Conservation (phyloP, 1,140 invertebrate genomes). For the Cherax quadricarinatus region DNA sequence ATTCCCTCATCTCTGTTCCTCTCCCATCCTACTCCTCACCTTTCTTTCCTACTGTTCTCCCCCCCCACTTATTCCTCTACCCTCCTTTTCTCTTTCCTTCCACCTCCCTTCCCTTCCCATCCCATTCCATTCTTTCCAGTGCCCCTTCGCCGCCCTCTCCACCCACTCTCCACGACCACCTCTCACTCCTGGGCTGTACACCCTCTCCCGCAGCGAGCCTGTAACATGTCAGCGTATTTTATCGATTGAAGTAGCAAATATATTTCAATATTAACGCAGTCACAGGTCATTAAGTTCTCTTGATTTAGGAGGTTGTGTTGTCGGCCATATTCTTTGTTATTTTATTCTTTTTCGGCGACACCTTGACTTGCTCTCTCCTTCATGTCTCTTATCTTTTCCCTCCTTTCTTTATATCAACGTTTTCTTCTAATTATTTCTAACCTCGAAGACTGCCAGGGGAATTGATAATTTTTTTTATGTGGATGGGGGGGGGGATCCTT, state of each 20-base stretch:
- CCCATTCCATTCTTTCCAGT: not conserved
- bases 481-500: too few relatives aligned
- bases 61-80: not conserved
- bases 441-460: too few relatives aligned
- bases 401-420: not conserved
- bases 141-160: conserved; percentile 17
- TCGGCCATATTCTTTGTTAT: conserved; percentile 34
- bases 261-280: conserved; percentile 60
- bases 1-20: not conserved
- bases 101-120: not conserved
- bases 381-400: not conserved
- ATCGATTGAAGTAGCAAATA: conserved; percentile 34
- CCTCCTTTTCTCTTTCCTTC: not conserved
- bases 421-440: not conserved
- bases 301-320: conserved; percentile 44
- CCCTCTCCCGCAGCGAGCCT: conserved; percentile 13
- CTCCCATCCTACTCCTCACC: not conserved
- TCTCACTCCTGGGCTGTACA: not conserved
- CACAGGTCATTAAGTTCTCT: conserved; percentile 58
- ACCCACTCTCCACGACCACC: not conserved
- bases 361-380: conserved; percentile 3
- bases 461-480: too few relatives aligned
- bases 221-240: conserved; percentile 23
- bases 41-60: not conserved
- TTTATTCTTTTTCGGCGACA: conserved; percentile 15